Evolutionary conservation across 2,888 invertebrate genomes (phyloP).

Genomic region (Mantis religiosa): DNA sequence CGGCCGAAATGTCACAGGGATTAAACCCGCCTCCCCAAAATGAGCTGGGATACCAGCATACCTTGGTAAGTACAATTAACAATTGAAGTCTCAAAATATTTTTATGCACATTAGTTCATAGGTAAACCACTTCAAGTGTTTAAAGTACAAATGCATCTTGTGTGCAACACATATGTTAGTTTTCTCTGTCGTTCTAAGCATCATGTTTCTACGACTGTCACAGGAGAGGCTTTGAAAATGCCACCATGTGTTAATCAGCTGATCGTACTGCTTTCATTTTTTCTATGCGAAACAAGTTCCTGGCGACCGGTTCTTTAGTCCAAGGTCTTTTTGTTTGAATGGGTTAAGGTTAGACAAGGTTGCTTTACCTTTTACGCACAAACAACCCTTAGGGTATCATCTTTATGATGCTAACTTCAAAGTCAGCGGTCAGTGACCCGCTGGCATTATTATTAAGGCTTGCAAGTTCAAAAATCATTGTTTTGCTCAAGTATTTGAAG

Average conservation of each 20-base stretch:
- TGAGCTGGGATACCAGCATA: slow-evolving; percentile 31
- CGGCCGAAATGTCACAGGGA: not conserved
- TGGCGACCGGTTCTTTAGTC: not conserved
- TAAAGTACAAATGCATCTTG: not conserved
- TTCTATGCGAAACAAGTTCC: not conserved
- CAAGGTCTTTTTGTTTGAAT: not conserved
- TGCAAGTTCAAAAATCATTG: too few relatives aligned
- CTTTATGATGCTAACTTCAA: not conserved
- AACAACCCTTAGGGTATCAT: not conserved
- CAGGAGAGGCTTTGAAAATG: not conserved
- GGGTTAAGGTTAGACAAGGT: not conserved
- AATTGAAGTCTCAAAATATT: not conserved
- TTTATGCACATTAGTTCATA: not conserved
- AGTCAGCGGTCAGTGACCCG: not conserved
- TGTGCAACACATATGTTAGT: not conserved
- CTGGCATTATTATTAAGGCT: not conserved
- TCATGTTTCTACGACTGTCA: not conserved
- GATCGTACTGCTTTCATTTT: not conserved
- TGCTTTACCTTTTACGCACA: not conserved
- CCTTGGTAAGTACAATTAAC: slow-evolving; percentile 26
- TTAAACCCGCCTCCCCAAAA: slow-evolving; percentile 10
- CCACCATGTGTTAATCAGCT: not conserved
- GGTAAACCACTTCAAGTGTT: not conserved
- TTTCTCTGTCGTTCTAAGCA: not conserved
- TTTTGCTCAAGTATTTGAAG: too few relatives aligned